Evolutionary conservation across 2,113 vertebrate genomes (phyloP).

Genomic region (Phylloscopus trochiloides): DNA sequence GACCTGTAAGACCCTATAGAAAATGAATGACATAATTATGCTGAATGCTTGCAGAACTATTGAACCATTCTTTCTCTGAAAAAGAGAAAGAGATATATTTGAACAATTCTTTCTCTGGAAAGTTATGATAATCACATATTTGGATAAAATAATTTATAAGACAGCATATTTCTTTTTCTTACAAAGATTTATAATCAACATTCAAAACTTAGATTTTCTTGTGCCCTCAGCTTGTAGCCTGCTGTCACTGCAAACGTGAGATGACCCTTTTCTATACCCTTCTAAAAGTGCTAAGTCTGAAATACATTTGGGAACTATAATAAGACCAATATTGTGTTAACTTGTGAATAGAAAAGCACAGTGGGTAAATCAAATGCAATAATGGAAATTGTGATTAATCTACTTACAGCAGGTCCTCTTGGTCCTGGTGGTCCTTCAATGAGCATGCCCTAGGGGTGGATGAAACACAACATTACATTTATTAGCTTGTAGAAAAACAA

Average conservation of each 20-base stretch:
- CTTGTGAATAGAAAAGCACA: neutral
- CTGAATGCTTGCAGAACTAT: neutral
- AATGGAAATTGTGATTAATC: slow-evolving; percentile 11
- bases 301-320: neutral
- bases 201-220: neutral
- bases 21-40: neutral
- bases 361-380: neutral
- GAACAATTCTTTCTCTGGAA: neutral
- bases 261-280: neutral
- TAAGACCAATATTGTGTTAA: neutral
- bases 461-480: neutral
- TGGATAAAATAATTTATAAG: neutral
- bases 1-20: slow-evolving; percentile 90
- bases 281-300: neutral
- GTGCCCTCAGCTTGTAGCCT: neutral
- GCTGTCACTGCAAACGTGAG: neutral
- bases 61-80: neutral
- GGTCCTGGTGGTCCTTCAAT: slow-evolving; percentile 93
- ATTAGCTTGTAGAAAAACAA: neutral
- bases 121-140: neutral
- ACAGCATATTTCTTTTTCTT: neutral
- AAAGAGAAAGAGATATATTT: neutral
- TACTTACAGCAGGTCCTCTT: slow-evolving; percentile 87
- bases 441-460: slow-evolving; percentile 86
- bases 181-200: neutral